A percentile compares a stretch with the other conserved stretches of the same genome.
These are phyloP conservation scores for Siniperca knerii DNA, from an alignment of 2,113 vertebrate genomes.

Conservation along the genomic window DNA sequence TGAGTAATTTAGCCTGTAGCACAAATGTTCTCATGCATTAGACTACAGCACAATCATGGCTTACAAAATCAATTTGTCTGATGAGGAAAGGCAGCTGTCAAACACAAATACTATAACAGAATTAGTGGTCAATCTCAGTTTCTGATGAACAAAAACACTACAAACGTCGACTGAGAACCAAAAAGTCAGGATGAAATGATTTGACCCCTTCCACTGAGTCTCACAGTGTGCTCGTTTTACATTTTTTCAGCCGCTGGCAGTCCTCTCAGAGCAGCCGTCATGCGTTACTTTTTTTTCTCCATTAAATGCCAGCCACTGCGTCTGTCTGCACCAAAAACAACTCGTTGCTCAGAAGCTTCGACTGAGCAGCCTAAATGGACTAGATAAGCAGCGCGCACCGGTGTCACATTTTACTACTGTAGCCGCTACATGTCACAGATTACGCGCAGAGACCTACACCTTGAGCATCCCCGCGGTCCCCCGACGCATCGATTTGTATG, in stretches of 20 bases:
- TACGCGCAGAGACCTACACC: slow-evolving; percentile 52
- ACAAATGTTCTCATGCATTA: slow-evolving; percentile 38
- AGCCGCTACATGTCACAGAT: slow-evolving; percentile 55
- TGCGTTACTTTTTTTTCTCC: slow-evolving; percentile 54
- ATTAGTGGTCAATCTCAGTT: slow-evolving; percentile 14
- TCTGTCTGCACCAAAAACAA: slow-evolving; percentile 81
- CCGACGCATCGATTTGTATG: slow-evolving; percentile 26
- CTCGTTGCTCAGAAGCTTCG: slow-evolving; percentile 42
- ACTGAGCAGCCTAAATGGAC: slow-evolving; percentile 34
- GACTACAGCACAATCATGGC: neutral
- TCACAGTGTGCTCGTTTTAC: slow-evolving; percentile 44
- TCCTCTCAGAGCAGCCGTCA: slow-evolving; percentile 62
- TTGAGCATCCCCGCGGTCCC: slow-evolving; percentile 16
- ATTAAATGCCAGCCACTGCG: slow-evolving; percentile 80
- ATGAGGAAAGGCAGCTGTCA: slow-evolving; percentile 34
- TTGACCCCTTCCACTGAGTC: slow-evolving; percentile 35
- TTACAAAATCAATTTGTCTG: slow-evolving; percentile 19
- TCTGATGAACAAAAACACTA: slow-evolving; percentile 8
- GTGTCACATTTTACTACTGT: slow-evolving; percentile 61
- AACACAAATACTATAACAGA: slow-evolving; percentile 25
- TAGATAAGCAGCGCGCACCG: slow-evolving; percentile 38
- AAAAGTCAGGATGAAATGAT: slow-evolving; percentile 8
- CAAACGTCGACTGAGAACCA: slow-evolving; percentile 9
- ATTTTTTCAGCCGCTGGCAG: slow-evolving; percentile 44
- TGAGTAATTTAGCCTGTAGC: slow-evolving; percentile 55